These are phyloP conservation scores for Marisa cornuarietis DNA, from an alignment of 1,140 invertebrate species.

Conservation along the genomic window DNA sequence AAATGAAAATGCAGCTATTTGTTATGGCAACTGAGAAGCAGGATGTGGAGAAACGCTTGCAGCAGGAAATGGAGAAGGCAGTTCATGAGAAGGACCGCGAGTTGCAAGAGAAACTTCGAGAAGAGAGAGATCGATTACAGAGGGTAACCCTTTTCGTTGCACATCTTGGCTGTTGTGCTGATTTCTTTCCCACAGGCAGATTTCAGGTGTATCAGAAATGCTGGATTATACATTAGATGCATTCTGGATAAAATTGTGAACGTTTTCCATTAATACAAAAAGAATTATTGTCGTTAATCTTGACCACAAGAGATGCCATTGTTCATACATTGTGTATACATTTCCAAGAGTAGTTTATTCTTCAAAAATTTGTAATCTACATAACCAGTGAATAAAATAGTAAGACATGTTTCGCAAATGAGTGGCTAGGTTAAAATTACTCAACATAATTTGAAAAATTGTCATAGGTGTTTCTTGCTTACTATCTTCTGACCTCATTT, in stretches of 20 bases:
- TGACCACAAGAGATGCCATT: background rate
- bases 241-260: background rate
- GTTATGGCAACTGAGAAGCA: constrained; percentile 30
- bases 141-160: constrained; percentile 29
- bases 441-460: too few species aligned
- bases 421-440: background rate
- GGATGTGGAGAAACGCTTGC: constrained; percentile 52
- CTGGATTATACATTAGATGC: too few species aligned
- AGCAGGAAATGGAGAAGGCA: constrained; percentile 50
- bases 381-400: too few species aligned
- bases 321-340: too few species aligned
- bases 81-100: constrained; percentile 57
- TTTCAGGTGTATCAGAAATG: too few species aligned
- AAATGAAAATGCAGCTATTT: constrained; percentile 37
- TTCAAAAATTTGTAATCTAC: too few species aligned
- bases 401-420: too few species aligned
- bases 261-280: background rate
- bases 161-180: background rate
- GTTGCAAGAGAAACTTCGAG: constrained; percentile 47
- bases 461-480: too few species aligned
- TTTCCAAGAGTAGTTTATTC: too few species aligned
- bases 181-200: too few species aligned
- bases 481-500: too few species aligned
- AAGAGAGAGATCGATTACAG: constrained; percentile 51
- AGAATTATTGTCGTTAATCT: background rate